Percentiles rank a stretch among this genome's conserved stretches.
phyloP scores from a whole-genome alignment of 1,140 invertebrate species.

The Notospermus geniculatus region DNA sequence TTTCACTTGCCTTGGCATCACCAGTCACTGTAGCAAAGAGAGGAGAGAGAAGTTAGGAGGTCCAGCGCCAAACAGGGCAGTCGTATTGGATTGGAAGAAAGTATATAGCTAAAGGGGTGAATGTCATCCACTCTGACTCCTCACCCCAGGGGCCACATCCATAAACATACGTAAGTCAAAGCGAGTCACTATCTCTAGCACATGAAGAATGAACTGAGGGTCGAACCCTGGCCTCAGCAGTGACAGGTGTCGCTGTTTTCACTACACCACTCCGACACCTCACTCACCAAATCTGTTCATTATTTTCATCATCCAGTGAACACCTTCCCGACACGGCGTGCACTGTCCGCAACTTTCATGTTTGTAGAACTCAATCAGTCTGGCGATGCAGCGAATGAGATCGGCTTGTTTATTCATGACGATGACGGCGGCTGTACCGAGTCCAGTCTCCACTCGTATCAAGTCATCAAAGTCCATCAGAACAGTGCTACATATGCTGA shows the following conservation, averaged over 20 bases:
- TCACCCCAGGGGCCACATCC: too few species aligned
- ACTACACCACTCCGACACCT: background rate
- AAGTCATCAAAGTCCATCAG: slow-evolving; percentile 98
- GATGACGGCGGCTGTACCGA: slow-evolving; percentile 97
- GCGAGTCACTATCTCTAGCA: too few species aligned
- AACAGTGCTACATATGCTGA: slow-evolving; percentile 88
- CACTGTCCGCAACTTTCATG: slow-evolving; percentile 99
- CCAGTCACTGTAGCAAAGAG: slow-evolving; percentile 77
- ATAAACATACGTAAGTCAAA: too few species aligned
- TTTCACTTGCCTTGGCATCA: slow-evolving; percentile 90
- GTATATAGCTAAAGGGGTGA: too few species aligned
- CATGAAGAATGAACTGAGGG: too few species aligned
- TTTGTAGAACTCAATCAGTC: slow-evolving; percentile 97
- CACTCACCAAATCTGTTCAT: slow-evolving; percentile 72
- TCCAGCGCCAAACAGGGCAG: too few species aligned
- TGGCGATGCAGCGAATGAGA: slow-evolving; percentile 92
- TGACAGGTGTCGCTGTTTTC: background rate
- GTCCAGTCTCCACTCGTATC: slow-evolving; percentile 87
- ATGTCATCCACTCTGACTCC: too few species aligned
- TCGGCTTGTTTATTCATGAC: slow-evolving; percentile 99
- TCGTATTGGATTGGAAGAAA: too few species aligned
- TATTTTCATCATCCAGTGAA: slow-evolving; percentile 98
- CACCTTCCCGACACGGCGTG: slow-evolving; percentile 96
- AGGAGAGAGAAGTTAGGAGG: slow-evolving; percentile 14
- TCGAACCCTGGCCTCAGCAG: too few species aligned